phyloP scores from a whole-genome alignment of 1,140 invertebrate genomes.

The Pogonus chalceus region DNA sequence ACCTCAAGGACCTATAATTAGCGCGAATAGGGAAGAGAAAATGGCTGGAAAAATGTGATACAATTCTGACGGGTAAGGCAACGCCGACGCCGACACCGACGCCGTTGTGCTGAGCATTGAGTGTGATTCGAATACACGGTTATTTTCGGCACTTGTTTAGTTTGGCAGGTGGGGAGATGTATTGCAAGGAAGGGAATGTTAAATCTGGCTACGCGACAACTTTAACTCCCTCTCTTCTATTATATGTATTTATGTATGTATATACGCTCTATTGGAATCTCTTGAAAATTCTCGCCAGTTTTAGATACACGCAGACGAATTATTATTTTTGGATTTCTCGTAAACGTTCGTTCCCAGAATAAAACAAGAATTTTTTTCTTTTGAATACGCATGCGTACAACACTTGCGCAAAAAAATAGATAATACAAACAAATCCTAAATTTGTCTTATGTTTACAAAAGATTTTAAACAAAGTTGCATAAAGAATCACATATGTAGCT shows the following conservation, averaged over 20 bases:
- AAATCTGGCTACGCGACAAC: not conserved
- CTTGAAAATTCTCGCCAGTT: not conserved
- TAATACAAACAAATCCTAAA: not conserved
- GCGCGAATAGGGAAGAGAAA: not conserved
- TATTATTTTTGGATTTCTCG: conserved; percentile 6
- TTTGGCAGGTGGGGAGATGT: conserved; percentile 5
- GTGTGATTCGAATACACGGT: not conserved
- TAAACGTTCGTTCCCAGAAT: not conserved
- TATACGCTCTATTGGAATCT: not conserved
- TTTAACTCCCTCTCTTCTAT: not conserved
- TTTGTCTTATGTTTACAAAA: not conserved
- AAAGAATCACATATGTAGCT: no score
- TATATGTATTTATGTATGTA: not conserved
- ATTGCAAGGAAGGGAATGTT: conserved; percentile 4
- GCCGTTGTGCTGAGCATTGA: no score
- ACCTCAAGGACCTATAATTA: not conserved
- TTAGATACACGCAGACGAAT: conserved; percentile 3
- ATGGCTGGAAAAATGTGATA: not conserved
- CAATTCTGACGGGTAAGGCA: not conserved
- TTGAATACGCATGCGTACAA: not conserved
- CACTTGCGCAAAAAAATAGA: not conserved
- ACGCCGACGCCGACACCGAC: not conserved
- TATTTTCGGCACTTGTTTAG: conserved; percentile 6
- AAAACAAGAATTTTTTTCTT: no score
- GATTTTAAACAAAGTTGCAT: not conserved